These are phyloP conservation scores for Empis livida DNA, from an alignment of 2,888 invertebrate species.

Conservation along the genomic window DNA sequence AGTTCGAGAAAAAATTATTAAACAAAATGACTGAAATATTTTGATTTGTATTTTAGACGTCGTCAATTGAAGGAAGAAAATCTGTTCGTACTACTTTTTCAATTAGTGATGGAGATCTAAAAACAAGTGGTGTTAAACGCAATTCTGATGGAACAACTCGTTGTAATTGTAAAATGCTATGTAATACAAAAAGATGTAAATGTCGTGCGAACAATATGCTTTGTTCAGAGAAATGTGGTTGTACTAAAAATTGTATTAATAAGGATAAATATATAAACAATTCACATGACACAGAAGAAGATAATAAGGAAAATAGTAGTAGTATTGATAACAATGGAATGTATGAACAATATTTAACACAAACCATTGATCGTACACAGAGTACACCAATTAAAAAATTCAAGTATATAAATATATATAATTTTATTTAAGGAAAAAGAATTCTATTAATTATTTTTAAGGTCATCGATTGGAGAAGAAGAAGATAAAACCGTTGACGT, in stretches of 20 bases:
- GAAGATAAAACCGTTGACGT: constrained; percentile 2
- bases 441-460: background rate
- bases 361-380: background rate
- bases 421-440: background rate
- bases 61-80: background rate
- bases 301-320: background rate
- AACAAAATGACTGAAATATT: background rate
- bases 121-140: constrained; percentile 35
- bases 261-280: background rate
- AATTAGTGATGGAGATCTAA: too few species aligned
- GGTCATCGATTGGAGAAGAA: constrained; percentile 2
- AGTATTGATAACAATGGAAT: background rate
- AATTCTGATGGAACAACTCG: constrained; percentile 43
- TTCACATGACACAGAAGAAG: background rate
- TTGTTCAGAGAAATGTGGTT: constrained; percentile 42
- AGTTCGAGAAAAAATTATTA: background rate
- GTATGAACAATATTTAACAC: background rate
- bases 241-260: constrained; percentile 38
- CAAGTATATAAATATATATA: too few species aligned
- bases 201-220: constrained; percentile 41
- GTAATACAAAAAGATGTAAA: constrained; percentile 44
- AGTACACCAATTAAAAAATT: too few species aligned
- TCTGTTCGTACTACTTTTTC: too few species aligned
- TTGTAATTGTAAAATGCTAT: constrained; percentile 49
- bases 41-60: background rate